Conservation (phyloP, 2,888 invertebrate genomes). For the Drosophila peninsularis region DNA sequence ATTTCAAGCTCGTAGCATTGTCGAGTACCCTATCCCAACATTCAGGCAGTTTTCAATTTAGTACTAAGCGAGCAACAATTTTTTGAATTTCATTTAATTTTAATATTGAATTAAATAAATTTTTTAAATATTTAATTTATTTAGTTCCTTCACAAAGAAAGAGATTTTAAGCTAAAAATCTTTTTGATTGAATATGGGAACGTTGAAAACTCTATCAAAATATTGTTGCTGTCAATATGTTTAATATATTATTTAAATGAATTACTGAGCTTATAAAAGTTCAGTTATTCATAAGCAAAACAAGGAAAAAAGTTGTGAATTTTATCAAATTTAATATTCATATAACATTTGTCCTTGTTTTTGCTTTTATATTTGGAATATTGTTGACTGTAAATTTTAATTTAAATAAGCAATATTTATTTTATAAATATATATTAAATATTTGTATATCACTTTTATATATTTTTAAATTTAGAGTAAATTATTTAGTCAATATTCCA, state of each 20-base stretch:
- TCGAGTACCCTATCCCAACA: conserved; percentile 98
- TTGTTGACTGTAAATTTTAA: not conserved
- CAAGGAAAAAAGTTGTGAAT: conserved; percentile 12
- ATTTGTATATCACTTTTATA: not conserved
- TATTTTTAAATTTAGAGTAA: not conserved
- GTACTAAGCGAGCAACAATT: conserved; percentile 79
- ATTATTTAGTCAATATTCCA: conserved; percentile 32
- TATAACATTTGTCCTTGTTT: conserved; percentile 3
- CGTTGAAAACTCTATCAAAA: conserved; percentile 65
- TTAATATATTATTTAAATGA: conserved; percentile 4
- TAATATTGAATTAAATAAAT: not conserved
- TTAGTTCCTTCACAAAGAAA: conserved; percentile 80
- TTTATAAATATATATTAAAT: not conserved
- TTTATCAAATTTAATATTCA: not conserved
- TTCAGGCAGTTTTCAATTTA: conserved; percentile 91
- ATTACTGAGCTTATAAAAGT: conserved; percentile 3
- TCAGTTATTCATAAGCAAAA: conserved; percentile 17
- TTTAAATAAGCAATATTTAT: not conserved
- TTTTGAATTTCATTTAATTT: conserved; percentile 57
- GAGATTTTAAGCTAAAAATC: conserved; percentile 84
- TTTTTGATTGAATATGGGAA: conserved; percentile 79
- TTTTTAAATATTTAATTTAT: not conserved
- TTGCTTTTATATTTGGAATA: not conserved
- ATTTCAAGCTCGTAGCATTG: conserved; percentile 84
- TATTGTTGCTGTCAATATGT: conserved; percentile 80